phyloP scores from a whole-genome alignment of 2,113 vertebrate genomes.

The Megatriorchis doriae region DNA sequence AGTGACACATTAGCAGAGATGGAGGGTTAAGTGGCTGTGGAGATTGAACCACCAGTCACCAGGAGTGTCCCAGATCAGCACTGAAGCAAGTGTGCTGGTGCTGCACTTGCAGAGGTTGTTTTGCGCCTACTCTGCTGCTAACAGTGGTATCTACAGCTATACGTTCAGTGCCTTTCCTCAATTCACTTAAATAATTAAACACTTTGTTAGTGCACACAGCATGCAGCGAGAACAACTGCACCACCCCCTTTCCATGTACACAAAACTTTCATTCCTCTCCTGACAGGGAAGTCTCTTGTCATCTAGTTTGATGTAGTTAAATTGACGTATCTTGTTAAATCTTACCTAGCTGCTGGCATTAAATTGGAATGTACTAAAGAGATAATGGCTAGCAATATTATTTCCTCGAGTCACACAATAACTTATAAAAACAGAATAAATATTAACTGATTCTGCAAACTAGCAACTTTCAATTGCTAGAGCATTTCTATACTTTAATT shows the following conservation, averaged over 20 bases:
- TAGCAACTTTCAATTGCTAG: background rate
- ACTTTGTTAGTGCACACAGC: background rate
- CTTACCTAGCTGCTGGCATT: constrained; percentile 1
- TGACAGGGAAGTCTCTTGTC: constrained; percentile 10
- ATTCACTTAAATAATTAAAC: constrained; percentile 36
- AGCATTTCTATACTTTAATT: constrained; percentile 25
- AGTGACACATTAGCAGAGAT: background rate
- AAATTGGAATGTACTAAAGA: constrained; percentile 30
- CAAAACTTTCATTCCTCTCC: background rate
- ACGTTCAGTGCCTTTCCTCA: background rate
- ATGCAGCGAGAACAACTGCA: background rate
- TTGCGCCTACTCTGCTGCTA: background rate
- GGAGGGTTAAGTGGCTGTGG: accelerated
- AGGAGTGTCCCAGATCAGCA: background rate
- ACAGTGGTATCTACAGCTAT: background rate
- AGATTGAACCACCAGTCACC: background rate
- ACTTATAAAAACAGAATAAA: constrained; percentile 16
- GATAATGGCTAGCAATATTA: background rate
- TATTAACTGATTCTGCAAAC: constrained; percentile 30
- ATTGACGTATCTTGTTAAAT: constrained; percentile 40
- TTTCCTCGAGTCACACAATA: background rate
- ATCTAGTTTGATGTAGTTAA: constrained; percentile 5
- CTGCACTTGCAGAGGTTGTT: background rate
- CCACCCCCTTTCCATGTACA: background rate
- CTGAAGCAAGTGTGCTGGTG: background rate